These are phyloP conservation scores for Chrysemys picta DNA, from an alignment of 2,113 vertebrate genomes.

Conservation along the genomic window DNA sequence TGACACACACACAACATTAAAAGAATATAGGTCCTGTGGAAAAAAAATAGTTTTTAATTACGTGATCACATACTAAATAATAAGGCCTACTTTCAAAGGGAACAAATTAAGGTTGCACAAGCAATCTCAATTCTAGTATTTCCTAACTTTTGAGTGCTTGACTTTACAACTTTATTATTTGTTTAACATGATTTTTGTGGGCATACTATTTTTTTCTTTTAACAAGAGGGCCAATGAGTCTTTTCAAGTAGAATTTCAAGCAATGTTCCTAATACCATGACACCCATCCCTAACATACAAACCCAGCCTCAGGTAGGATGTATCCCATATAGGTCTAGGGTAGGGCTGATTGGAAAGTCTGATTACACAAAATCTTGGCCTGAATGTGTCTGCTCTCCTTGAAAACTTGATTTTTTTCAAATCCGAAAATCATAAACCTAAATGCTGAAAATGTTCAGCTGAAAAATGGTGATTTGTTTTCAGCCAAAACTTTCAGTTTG, in stretches of 20 bases:
- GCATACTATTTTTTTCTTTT: neutral
- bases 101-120: neutral
- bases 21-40: neutral
- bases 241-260: constrained; percentile 56
- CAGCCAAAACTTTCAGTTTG: neutral
- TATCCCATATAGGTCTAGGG: constrained; percentile 30
- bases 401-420: constrained; percentile 52
- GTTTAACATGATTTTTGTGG: neutral
- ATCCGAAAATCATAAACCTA: constrained; percentile 16
- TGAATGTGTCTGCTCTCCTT: constrained; percentile 25
- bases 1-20: neutral
- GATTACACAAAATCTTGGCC: constrained; percentile 25
- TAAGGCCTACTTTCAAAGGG: neutral
- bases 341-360: constrained; percentile 40
- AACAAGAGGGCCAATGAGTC: constrained; percentile 34
- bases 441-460: constrained; percentile 19
- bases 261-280: constrained; percentile 40
- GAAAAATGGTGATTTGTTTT: constrained; percentile 22
- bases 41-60: neutral
- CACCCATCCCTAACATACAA: neutral
- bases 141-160: neutral
- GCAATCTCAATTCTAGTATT: neutral
- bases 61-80: neutral
- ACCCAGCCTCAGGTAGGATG: constrained; percentile 46
- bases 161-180: neutral